Conservation (phyloP, 2,797 vertebrate genomes). For the Aeoliscus strigatus region DNA sequence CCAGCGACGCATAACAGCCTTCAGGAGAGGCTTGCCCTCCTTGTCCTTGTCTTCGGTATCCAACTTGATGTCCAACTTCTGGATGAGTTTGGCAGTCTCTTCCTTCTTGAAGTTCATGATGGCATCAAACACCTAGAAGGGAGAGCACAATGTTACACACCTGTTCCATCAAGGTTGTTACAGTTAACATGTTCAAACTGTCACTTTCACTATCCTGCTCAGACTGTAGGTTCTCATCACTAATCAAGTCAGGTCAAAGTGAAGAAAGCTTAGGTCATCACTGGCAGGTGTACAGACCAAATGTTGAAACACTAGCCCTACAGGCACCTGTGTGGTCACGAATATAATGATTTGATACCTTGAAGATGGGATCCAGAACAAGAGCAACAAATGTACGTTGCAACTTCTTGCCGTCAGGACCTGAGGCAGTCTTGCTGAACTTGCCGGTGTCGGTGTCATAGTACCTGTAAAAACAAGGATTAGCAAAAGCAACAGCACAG, state of each 20-base stretch:
- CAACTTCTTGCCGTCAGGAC: slow-evolving; percentile 77
- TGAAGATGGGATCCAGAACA: slow-evolving; percentile 90
- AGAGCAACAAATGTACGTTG: slow-evolving; percentile 86
- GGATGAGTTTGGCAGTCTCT: slow-evolving; percentile 82
- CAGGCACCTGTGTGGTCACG: too few relatives aligned
- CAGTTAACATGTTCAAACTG: too few relatives aligned
- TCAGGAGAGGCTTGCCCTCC: slow-evolving; percentile 90
- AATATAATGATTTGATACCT: slow-evolving; percentile 66
- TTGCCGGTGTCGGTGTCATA: slow-evolving; percentile 83
- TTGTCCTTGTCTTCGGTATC: slow-evolving; percentile 89
- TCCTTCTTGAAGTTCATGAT: slow-evolving; percentile 96
- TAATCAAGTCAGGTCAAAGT: slow-evolving; percentile 93
- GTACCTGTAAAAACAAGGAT: slow-evolving; percentile 64
- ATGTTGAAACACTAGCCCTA: too few relatives aligned
- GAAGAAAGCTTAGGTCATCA: slow-evolving; percentile 94
- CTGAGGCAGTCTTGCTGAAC: slow-evolving; percentile 75
- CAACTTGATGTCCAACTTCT: slow-evolving; percentile 90
- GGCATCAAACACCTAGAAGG: slow-evolving; percentile 83
- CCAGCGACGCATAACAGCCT: slow-evolving; percentile 97
- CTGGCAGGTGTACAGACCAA: slow-evolving; percentile 21
- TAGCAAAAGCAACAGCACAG: not conserved
- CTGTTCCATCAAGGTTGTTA: too few relatives aligned
- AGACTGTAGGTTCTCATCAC: slow-evolving; percentile 82
- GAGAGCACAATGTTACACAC: not conserved
- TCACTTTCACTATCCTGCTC: slow-evolving; percentile 46